phyloP scores from a whole-genome alignment of 2,888 invertebrate species.

The Erpobdella octoculata region DNA sequence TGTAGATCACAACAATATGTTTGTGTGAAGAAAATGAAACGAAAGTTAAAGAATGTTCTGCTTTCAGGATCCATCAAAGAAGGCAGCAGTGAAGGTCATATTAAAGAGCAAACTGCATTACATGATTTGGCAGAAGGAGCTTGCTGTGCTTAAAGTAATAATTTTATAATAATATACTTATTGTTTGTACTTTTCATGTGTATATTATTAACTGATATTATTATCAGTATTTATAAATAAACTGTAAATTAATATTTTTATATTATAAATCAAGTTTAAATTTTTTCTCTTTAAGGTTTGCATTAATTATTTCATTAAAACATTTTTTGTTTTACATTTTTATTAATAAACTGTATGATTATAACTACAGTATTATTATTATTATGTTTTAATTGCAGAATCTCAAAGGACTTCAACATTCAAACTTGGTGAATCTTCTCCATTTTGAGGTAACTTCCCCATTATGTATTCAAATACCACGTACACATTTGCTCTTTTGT shows the following conservation, averaged over 20 bases:
- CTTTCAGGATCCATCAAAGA: not conserved
- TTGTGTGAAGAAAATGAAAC: not conserved
- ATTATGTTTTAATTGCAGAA: constrained; percentile 1
- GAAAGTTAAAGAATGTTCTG: not conserved
- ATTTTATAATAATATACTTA: not conserved
- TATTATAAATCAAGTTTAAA: not conserved
- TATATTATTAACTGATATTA: not conserved
- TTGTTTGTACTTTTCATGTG: not conserved
- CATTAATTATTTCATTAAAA: not conserved
- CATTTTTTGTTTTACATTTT: not conserved
- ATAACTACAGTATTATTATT: not conserved
- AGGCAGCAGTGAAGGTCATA: not conserved
- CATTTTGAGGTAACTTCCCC: not conserved
- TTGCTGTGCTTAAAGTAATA: not conserved
- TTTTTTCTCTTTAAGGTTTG: not conserved
- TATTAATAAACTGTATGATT: not conserved
- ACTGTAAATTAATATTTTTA: not conserved
- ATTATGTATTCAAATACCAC: not conserved
- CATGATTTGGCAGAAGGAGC: not conserved
- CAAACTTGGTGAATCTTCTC: constrained; percentile 5
- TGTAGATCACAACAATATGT: not conserved
- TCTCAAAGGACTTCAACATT: constrained; percentile 6
- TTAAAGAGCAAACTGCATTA: not conserved
- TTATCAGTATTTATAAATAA: not conserved
- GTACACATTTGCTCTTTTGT: not conserved